Base-by-base conservation (phyloP, 2,888 invertebrate species). In the Rhabditoides inermis region DNA sequence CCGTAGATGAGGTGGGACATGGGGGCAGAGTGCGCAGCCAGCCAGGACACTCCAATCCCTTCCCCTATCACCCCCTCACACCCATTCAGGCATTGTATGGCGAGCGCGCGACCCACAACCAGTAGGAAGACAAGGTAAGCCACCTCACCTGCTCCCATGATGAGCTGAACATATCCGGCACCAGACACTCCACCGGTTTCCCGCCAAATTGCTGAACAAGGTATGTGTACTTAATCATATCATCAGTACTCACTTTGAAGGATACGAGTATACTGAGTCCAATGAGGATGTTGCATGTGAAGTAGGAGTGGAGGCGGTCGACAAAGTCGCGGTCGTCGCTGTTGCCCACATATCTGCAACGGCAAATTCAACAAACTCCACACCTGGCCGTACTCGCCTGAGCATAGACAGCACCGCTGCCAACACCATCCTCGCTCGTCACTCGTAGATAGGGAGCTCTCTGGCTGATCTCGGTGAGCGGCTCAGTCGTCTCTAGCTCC, bases 291-390 rank as follows among this genome's bases (percentile, higher is more conserved):
- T 73, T 73, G 46, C 73, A 66, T 26, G 73, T 73, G 60, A 73
- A 73, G 51, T 70, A 72, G 22, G 68, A 68, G 45, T 73, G 72
- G 25, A 73, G 59, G 12, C 73, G 63, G 51, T 73, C 73, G 12
- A 73, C 72, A 55, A 73, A 73, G 55, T 73, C 73, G 7, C 72
- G 66, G 44, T 73, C 73, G 41, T 73, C 73, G 35, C 61, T 66
- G 32, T 65, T 69, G 20, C 61, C 64, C 49, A 73, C 73, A 65
- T 73, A 73, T 28, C 53, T 53, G 48, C 2, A 22, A 44, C 18
- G 12, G 12, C 15, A 12, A 23, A 25, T 15, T 44, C 44, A 44
- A 25, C 12, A 12, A 15, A 25, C 22, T 20, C 22, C 40, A 15
- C n/a, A 23, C 1, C 12, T 25, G 27, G n/a, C 27, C 22, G 22